These are phyloP conservation scores for Pardalotus punctatus DNA, from an alignment of 2,113 vertebrate species.

Conservation along the genomic window DNA sequence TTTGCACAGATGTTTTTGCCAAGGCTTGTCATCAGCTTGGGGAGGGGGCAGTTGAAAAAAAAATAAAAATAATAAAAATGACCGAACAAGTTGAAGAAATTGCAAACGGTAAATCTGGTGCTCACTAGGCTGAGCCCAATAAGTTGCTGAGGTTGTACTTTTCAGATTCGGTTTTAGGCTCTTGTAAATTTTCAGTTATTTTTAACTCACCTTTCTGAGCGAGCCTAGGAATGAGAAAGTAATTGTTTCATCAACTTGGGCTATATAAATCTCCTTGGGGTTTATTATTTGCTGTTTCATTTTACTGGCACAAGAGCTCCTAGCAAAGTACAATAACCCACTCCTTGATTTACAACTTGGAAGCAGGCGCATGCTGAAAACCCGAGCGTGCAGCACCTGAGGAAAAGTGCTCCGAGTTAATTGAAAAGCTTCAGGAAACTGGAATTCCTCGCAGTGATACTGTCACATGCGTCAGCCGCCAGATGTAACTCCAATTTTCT, in stretches of 20 bases:
- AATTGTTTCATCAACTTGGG: slow-evolving; percentile 52
- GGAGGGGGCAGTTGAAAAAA: background rate
- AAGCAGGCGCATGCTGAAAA: background rate
- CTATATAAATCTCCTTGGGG: slow-evolving; percentile 48
- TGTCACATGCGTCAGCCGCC: slow-evolving; percentile 11
- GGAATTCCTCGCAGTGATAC: slow-evolving; percentile 5
- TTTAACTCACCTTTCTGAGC: slow-evolving; percentile 56
- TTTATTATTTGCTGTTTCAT: slow-evolving; percentile 56
- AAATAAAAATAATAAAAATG: slow-evolving; percentile 1
- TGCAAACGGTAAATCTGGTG: slow-evolving; percentile 58
- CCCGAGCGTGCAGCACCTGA: background rate
- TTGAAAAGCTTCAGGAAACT: slow-evolving; percentile 31
- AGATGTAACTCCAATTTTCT: slow-evolving; percentile 40
- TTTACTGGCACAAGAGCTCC: slow-evolving; percentile 46
- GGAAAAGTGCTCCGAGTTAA: slow-evolving; percentile 14
- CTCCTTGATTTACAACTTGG: slow-evolving; percentile 48
- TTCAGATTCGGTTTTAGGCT: slow-evolving; percentile 53
- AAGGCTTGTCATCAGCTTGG: slow-evolving; percentile 53
- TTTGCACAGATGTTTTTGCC: slow-evolving; percentile 67
- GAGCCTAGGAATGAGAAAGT: slow-evolving; percentile 44
- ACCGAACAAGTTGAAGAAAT: slow-evolving; percentile 61
- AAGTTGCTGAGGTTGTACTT: slow-evolving; percentile 61
- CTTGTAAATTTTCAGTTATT: slow-evolving; percentile 67
- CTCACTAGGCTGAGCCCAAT: background rate
- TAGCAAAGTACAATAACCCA: slow-evolving; percentile 43